A percentile compares a stretch with the other conserved stretches of the same genome.
phyloP scores from a whole-genome alignment of 2,113 vertebrate genomes.

The Entelurus aequoreus region DNA sequence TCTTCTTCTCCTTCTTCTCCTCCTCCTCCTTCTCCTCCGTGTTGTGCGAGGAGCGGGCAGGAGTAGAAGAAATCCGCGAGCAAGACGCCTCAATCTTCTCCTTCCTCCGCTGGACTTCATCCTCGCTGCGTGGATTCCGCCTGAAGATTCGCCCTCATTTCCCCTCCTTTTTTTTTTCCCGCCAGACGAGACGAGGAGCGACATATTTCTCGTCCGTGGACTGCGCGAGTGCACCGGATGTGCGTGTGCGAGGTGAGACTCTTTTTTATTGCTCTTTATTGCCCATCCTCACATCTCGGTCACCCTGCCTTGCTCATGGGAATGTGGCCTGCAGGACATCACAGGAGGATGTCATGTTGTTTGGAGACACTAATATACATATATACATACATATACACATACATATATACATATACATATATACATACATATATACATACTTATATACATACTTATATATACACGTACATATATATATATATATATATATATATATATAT shows the following conservation, averaged over 20 bases:
- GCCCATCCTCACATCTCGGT: constrained; percentile 13
- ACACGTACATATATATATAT: no score
- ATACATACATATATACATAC: no score
- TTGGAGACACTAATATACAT: no score
- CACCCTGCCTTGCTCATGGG: constrained; percentile 55
- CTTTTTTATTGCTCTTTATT: constrained; percentile 12
- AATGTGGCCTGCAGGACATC: constrained; percentile 55
- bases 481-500: no score
- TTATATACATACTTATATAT: no score
- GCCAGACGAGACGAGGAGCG: constrained; percentile 16
- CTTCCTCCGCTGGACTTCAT: constrained; percentile 42
- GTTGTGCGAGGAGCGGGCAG: constrained; percentile 33
- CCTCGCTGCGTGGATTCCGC: constrained; percentile 48
- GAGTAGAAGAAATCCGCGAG: constrained; percentile 39
- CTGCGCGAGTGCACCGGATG: constrained; percentile 53
- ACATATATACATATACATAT: no score
- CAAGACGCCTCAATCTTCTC: constrained; percentile 53
- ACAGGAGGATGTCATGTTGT: constrained; percentile 5
- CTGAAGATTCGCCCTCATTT: constrained; percentile 34
- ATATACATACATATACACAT: no score
- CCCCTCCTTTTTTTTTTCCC: constrained; percentile 13
- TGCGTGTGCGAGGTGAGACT: constrained; percentile 56
- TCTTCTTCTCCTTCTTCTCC: no score
- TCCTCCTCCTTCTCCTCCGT: neutral
- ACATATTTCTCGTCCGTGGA: constrained; percentile 20